Evolutionary conservation across 2,113 vertebrate species (phyloP).

Genomic region (Ictalurus furcatus): DNA sequence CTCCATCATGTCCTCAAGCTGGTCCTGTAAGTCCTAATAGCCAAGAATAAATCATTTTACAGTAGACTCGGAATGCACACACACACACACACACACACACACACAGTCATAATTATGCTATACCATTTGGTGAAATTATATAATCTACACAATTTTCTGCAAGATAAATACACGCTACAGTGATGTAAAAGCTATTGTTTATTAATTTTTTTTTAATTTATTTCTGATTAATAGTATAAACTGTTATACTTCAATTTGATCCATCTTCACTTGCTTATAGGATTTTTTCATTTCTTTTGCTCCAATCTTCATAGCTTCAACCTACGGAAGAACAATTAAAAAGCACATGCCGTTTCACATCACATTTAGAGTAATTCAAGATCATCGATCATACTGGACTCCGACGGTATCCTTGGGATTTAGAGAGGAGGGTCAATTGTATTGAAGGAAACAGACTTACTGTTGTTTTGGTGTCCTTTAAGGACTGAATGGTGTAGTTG

Average conservation of each 20-base stretch:
- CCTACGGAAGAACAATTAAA: slow-evolving; percentile 71
- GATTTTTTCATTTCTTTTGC: slow-evolving; percentile 99
- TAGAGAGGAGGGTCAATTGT: neutral
- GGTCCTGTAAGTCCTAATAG: slow-evolving; percentile 91
- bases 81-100: neutral
- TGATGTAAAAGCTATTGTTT: neutral
- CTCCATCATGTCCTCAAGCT: slow-evolving; percentile 99
- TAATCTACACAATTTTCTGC: neutral
- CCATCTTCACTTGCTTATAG: slow-evolving; percentile 94
- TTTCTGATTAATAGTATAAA: neutral
- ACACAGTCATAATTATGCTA: neutral
- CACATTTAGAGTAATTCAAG: neutral
- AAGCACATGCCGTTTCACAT: neutral
- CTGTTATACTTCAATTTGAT: slow-evolving; percentile 91
- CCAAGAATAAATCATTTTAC: slow-evolving; percentile 19
- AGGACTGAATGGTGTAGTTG: slow-evolving; percentile 95
- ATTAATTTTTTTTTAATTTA: neutral
- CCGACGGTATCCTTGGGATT: neutral
- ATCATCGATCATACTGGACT: no score
- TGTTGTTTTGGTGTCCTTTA: slow-evolving; percentile 98
- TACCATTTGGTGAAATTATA: neutral
- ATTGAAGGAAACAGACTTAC: slow-evolving; percentile 66
- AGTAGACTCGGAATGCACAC: neutral
- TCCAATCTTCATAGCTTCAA: slow-evolving; percentile 98
- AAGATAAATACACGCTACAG: no score